Evolutionary conservation across 2,113 vertebrate species (phyloP).

Genomic region (Poeciliopsis turrubarensis): DNA sequence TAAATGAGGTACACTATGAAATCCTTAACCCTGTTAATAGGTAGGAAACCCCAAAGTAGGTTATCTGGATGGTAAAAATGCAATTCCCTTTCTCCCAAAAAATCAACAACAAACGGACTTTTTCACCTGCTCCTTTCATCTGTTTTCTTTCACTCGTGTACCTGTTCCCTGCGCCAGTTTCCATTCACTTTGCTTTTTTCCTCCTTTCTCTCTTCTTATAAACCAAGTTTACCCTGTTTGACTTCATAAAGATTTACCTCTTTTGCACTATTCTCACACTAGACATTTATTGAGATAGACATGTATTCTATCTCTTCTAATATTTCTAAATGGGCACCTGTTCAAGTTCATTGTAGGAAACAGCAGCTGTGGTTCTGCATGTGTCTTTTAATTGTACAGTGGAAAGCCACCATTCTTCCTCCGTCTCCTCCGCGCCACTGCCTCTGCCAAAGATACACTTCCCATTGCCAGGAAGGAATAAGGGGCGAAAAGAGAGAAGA

Average conservation of each 20-base stretch:
- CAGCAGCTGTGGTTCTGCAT: constrained; percentile 10
- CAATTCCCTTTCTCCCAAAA: too few relatives aligned
- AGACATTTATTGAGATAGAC: too few relatives aligned
- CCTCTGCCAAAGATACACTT: constrained; percentile 70
- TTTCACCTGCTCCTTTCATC: constrained; percentile 2
- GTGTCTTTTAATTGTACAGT: constrained; percentile 30
- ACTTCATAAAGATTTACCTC: neutral
- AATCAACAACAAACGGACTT: neutral
- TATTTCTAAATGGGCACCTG: constrained; percentile 38
- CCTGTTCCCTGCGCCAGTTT: neutral
- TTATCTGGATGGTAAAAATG: neutral
- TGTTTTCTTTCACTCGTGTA: neutral
- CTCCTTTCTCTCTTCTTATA: neutral
- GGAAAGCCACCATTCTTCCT: constrained; percentile 51
- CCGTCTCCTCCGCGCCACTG: constrained; percentile 35
- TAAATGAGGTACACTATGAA: constrained; percentile 5
- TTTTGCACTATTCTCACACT: neutral
- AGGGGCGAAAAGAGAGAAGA: constrained; percentile 20
- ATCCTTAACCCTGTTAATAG: neutral
- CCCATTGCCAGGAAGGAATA: constrained; percentile 44
- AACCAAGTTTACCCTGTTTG: neutral
- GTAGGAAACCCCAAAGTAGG: neutral
- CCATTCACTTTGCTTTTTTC: neutral
- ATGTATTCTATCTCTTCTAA: neutral
- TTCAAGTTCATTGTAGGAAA: neutral